A percentile compares a stretch with the other conserved stretches of the same genome.
Evolutionary conservation across 2,797 vertebrate species (phyloP).

Genomic region (Gouania willdenowi): DNA sequence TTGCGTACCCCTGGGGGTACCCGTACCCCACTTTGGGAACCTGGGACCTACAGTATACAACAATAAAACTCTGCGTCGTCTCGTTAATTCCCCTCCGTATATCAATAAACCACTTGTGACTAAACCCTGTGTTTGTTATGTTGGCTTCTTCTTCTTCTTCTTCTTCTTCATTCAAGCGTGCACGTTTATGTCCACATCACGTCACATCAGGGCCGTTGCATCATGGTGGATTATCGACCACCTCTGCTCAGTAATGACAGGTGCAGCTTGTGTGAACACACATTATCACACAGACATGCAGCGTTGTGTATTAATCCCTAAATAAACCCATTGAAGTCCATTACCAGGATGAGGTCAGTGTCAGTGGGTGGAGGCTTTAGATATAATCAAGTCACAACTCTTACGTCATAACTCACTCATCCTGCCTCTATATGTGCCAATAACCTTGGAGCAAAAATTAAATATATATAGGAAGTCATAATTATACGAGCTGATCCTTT

Average conservation of each 20-base stretch:
- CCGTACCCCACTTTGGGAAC: too few relatives aligned
- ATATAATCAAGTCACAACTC: conserved; percentile 35
- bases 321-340: conserved; percentile 20
- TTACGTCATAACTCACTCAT: conserved; percentile 61
- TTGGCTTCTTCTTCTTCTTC: background rate
- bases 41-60: too few relatives aligned
- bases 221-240: conserved; percentile 12
- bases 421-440: conserved; percentile 19
- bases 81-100: too few relatives aligned
- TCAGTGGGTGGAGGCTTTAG: conserved; percentile 26
- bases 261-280: background rate
- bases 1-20: too few relatives aligned
- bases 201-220: too few relatives aligned
- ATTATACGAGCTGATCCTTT: conserved; percentile 16
- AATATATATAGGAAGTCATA: conserved; percentile 1
- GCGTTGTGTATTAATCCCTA: conserved; percentile 39
- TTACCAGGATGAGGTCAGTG: conserved; percentile 42
- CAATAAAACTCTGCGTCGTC: too few relatives aligned
- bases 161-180: background rate
- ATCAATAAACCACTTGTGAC: too few relatives aligned
- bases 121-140: fast-evolving
- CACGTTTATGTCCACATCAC: background rate
- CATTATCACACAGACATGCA: conserved; percentile 3
- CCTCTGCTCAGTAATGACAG: background rate
- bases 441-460: conserved; percentile 28